phyloP scores from a whole-genome alignment of 2,113 vertebrate species.

The Phrynosoma platyrhinos region DNA sequence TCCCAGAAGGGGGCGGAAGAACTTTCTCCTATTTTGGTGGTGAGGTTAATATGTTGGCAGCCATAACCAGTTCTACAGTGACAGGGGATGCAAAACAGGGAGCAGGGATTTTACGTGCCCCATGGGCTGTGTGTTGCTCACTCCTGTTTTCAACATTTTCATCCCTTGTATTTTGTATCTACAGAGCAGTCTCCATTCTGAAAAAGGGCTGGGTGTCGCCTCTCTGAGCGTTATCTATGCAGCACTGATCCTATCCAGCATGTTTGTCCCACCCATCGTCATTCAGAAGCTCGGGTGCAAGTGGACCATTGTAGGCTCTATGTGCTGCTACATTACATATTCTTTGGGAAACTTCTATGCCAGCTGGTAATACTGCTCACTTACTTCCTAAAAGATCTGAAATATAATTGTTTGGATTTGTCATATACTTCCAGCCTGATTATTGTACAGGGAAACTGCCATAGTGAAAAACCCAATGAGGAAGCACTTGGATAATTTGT shows the following conservation, averaged over 20 bases:
- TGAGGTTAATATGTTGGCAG: no score
- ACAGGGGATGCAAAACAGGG: no score
- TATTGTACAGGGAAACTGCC: background rate
- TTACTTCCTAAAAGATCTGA: background rate
- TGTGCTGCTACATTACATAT: constrained; percentile 92
- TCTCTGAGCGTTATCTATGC: constrained; percentile 91
- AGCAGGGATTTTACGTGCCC: no score
- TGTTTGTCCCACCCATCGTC: constrained; percentile 92
- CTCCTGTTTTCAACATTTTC: background rate
- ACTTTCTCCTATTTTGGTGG: no score
- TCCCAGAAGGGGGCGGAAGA: no score
- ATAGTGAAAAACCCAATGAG: background rate
- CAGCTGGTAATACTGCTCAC: constrained; percentile 84
- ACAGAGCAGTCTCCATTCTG: constrained; percentile 93
- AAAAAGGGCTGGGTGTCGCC: constrained; percentile 88
- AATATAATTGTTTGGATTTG: background rate
- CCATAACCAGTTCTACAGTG: no score
- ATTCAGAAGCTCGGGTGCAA: constrained; percentile 94
- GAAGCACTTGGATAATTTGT: background rate
- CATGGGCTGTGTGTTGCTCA: no score
- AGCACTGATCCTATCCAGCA: constrained; percentile 89
- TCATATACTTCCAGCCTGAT: background rate
- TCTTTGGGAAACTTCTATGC: constrained; percentile 92
- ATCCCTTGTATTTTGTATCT: constrained; percentile 19
- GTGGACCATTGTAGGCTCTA: constrained; percentile 90